Percentiles rank a stretch among this genome's conserved stretches.
Evolutionary conservation across 1,140 invertebrate species (phyloP).

Genomic region (Panagrolaimus sp.): DNA sequence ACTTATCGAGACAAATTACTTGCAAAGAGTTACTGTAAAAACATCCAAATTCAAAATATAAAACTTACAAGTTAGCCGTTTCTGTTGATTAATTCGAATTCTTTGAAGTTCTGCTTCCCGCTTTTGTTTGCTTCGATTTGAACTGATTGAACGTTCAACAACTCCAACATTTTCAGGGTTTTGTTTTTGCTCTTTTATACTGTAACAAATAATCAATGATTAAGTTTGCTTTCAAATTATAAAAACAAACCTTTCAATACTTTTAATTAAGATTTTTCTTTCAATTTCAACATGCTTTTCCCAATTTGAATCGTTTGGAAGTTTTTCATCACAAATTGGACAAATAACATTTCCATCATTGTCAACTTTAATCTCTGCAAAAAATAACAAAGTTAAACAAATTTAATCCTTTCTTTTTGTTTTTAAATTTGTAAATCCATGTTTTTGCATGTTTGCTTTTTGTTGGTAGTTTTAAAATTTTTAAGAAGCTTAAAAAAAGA

Average conservation of each 20-base stretch:
- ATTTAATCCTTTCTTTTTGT: too few relatives aligned
- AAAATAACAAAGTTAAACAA: background rate
- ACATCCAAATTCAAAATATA: constrained; percentile 11
- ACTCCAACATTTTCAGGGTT: background rate
- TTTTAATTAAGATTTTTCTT: constrained; percentile 17
- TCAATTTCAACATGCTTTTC: constrained; percentile 24
- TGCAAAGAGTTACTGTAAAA: too few relatives aligned
- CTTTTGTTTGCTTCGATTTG: constrained; percentile 12
- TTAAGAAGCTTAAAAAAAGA: too few relatives aligned
- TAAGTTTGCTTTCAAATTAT: background rate
- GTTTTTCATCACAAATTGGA: constrained; percentile 30
- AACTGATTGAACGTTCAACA: constrained; percentile 4
- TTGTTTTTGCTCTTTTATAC: background rate
- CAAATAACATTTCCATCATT: constrained; percentile 29
- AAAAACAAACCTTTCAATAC: constrained; percentile 25
- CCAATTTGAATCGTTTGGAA: constrained; percentile 18
- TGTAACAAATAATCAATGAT: background rate
- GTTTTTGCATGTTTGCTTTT: too few relatives aligned
- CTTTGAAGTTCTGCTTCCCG: constrained; percentile 27
- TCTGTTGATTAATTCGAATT: constrained; percentile 25
- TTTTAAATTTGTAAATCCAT: too few relatives aligned
- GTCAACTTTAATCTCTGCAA: constrained; percentile 32
- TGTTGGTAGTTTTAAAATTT: too few relatives aligned
- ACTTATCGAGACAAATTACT: too few relatives aligned
- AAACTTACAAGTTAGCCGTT: constrained; percentile 22